phyloP scores from a whole-genome alignment of 1,140 invertebrate species.

The Anagrus nilaparvatae region DNA sequence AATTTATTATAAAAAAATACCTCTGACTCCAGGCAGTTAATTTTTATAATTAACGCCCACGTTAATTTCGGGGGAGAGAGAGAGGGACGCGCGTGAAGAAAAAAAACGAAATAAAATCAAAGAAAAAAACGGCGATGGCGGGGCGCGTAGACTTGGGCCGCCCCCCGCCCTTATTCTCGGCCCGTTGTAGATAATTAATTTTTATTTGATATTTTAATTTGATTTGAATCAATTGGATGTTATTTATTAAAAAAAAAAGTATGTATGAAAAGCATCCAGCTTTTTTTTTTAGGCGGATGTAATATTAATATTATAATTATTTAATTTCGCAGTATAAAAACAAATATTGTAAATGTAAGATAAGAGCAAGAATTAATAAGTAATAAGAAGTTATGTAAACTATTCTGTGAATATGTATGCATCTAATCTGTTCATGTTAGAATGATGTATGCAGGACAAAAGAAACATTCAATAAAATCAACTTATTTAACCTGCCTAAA shows the following conservation, averaged over 20 bases:
- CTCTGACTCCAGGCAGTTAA: too few species aligned
- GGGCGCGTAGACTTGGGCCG: conserved; percentile 43
- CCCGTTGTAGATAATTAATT: conserved; percentile 43
- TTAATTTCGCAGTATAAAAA: conserved; percentile 30
- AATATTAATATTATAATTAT: conserved; percentile 15
- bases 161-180: conserved; percentile 40
- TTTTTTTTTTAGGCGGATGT: too few species aligned
- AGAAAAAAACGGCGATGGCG: conserved; percentile 39
- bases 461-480: too few species aligned
- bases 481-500: conserved; percentile 21
- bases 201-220: too few species aligned
- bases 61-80: too few species aligned
- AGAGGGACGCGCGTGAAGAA: conserved; percentile 35
- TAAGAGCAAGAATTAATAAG: too few species aligned
- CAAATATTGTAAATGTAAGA: conserved; percentile 28
- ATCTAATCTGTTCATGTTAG: conserved; percentile 42
- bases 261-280: too few species aligned
- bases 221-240: too few species aligned
- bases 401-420: conserved; percentile 31
- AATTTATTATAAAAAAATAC: too few species aligned
- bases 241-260: too few species aligned
- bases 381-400: conserved; percentile 26
- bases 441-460: conserved; percentile 38
- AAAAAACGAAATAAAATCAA: conserved; percentile 15
- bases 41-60: too few species aligned